Conservation (phyloP, 2,113 vertebrate species). For the Pipra filicauda region DNA sequence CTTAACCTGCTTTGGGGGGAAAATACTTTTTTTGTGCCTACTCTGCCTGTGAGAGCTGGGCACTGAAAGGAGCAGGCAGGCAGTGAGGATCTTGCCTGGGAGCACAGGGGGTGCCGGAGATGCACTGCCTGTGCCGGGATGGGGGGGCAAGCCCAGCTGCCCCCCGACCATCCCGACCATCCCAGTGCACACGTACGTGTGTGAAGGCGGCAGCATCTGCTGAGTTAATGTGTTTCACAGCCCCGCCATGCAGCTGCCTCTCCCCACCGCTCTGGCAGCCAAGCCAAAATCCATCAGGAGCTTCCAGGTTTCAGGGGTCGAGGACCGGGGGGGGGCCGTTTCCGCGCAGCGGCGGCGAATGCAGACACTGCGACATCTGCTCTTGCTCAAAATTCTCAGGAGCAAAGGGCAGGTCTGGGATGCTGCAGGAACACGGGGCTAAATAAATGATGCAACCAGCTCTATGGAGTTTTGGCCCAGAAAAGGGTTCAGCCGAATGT, state of each 20-base stretch:
- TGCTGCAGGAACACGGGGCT: background rate
- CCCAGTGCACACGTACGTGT: background rate
- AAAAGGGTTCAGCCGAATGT: background rate
- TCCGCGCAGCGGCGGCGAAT: accelerated
- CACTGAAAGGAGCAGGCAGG: background rate
- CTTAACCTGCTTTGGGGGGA: accelerated
- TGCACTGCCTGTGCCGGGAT: accelerated
- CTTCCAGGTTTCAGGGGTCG: background rate
- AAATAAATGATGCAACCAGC: slow-evolving; percentile 1
- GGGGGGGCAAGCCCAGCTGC: background rate
- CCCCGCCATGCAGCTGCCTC: background rate
- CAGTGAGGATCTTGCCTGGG: background rate
- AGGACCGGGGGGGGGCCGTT: background rate
- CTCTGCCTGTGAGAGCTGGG: background rate
- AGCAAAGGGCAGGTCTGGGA: background rate
- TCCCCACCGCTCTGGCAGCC: background rate
- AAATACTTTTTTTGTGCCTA: accelerated
- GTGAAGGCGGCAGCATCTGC: background rate
- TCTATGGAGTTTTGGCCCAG: background rate
- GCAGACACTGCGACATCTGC: slow-evolving; percentile 40
- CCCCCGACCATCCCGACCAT: background rate
- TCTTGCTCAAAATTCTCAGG: background rate
- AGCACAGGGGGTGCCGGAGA: accelerated
- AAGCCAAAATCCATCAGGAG: background rate
- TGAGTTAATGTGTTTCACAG: background rate